phyloP scores from a whole-genome alignment of 1,140 invertebrate genomes.

The Ruditapes philippinarum region DNA sequence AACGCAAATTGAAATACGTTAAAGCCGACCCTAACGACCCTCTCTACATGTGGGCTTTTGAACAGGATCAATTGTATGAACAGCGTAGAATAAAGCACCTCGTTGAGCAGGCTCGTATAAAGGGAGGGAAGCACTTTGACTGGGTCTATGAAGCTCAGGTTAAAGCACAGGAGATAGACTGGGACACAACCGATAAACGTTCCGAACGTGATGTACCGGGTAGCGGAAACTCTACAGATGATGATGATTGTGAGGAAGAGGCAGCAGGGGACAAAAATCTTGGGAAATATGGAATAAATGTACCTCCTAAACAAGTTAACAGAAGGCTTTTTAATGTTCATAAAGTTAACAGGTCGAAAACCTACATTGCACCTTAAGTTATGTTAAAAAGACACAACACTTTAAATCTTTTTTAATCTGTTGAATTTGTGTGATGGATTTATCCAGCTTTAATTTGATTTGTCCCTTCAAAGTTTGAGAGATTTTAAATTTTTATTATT shows the following conservation, averaged over 20 bases:
- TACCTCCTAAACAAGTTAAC: slow-evolving; percentile 3
- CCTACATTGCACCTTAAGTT: slow-evolving; percentile 23
- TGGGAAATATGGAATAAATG: slow-evolving; percentile 50
- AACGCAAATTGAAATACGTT: slow-evolving; percentile 52
- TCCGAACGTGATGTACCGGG: neutral
- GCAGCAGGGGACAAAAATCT: slow-evolving; percentile 13
- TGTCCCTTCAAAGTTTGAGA: too few species aligned
- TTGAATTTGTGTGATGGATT: too few species aligned
- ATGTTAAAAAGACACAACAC: too few species aligned
- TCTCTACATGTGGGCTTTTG: slow-evolving; percentile 1
- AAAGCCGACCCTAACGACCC: neutral
- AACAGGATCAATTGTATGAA: slow-evolving; percentile 57
- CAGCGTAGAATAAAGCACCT: slow-evolving; percentile 55
- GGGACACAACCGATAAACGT: neutral
- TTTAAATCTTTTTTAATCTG: too few species aligned
- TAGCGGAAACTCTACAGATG: neutral
- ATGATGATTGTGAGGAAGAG: slow-evolving; percentile 11
- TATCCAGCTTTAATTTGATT: too few species aligned
- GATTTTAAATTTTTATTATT: too few species aligned
- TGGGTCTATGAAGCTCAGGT: slow-evolving; percentile 62
- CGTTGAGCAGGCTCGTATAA: slow-evolving; percentile 58
- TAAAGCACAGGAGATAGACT: slow-evolving; percentile 22
- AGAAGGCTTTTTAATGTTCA: neutral
- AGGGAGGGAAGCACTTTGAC: slow-evolving; percentile 58
- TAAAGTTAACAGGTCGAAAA: slow-evolving; percentile 22